These are phyloP conservation scores for Vombatus ursinus DNA, from an alignment of 2,113 vertebrate species.

Conservation along the genomic window DNA sequence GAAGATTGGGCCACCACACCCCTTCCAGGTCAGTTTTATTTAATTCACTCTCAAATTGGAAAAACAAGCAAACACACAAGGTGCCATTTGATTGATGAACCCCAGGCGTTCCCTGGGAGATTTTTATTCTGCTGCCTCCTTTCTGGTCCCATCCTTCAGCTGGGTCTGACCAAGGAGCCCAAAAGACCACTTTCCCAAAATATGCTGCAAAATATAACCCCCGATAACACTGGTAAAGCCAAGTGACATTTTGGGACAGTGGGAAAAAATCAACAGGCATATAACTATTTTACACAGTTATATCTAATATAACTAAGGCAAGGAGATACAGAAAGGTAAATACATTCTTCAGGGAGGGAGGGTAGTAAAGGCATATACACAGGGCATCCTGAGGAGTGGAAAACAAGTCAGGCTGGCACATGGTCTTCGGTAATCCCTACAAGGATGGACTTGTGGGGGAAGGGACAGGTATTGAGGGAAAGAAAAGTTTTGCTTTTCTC, in stretches of 20 bases:
- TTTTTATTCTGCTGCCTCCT: neutral
- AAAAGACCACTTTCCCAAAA: neutral
- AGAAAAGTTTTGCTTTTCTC: neutral
- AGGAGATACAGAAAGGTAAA: neutral
- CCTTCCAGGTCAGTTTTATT: conserved; percentile 13
- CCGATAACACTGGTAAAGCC: neutral
- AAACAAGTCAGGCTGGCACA: neutral
- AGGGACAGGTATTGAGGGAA: neutral
- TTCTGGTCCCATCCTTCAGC: neutral
- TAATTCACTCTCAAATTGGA: neutral
- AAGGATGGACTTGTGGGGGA: neutral
- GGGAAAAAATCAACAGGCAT: neutral
- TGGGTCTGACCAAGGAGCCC: neutral
- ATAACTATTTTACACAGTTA: neutral
- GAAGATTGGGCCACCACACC: neutral
- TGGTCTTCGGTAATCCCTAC: neutral
- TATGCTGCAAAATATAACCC: neutral
- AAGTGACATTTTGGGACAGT: neutral
- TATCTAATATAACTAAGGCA: neutral
- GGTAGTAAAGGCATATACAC: neutral
- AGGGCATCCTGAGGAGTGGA: neutral
- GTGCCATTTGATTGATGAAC: neutral
- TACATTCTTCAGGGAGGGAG: neutral
- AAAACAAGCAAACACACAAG: neutral
- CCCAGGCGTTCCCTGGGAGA: neutral